Conservation (phyloP, 2,113 vertebrate species). For the Labeo rohita region DNA sequence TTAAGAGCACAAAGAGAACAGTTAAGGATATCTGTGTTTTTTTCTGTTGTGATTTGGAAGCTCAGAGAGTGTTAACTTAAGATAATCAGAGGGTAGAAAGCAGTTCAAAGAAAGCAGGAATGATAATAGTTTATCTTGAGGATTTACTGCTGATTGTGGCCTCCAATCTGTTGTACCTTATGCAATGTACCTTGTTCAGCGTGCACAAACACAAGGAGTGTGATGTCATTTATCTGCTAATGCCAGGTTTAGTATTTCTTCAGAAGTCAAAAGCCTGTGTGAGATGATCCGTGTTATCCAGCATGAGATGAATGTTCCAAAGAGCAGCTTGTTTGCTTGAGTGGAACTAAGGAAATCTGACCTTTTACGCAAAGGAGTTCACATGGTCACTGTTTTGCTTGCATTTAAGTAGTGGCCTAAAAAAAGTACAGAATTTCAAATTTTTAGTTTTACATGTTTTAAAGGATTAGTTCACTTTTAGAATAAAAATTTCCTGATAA, state of each 20-base stretch:
- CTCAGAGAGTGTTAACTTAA: constrained; percentile 3
- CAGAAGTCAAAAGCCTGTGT: not conserved
- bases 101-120: constrained; percentile 3
- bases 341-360: not conserved
- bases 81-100: constrained; percentile 25
- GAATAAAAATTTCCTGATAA: no score
- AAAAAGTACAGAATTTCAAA: not conserved
- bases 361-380: not conserved
- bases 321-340: not conserved
- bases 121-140: constrained; percentile 36
- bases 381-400: not conserved
- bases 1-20: constrained; percentile 8
- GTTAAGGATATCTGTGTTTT: not conserved
- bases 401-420: not conserved
- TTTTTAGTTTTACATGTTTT: no score
- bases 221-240: not conserved
- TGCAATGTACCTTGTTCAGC: not conserved
- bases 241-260: not conserved
- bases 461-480: no score
- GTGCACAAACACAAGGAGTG: not conserved
- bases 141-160: not conserved
- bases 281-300: not conserved
- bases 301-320: constrained; percentile 4
- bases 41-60: not conserved
- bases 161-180: not conserved